These are phyloP conservation scores for Metacarcinus magister DNA, from an alignment of 2,888 invertebrate species.

Conservation along the genomic window DNA sequence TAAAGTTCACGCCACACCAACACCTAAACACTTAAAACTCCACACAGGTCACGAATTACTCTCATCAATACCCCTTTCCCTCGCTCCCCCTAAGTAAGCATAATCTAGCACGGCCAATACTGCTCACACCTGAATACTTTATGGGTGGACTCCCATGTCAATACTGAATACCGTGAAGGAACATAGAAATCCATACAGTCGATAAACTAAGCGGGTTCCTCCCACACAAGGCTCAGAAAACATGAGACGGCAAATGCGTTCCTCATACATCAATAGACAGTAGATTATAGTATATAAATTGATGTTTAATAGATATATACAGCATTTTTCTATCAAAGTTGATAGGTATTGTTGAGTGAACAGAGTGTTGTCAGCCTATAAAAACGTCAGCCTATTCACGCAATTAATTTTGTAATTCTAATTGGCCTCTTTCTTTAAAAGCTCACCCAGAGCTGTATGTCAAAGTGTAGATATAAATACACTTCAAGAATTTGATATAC, in stretches of 20 bases:
- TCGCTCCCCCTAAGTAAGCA: not conserved
- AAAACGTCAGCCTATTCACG: not conserved
- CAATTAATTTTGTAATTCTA: not conserved
- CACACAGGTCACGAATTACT: not conserved
- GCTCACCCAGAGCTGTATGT: not conserved
- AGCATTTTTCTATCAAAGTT: not conserved
- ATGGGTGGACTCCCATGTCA: not conserved
- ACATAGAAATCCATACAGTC: constrained; percentile 4
- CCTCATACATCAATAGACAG: not conserved
- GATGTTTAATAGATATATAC: not conserved
- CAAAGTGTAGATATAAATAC: not conserved
- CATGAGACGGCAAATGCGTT: not conserved
- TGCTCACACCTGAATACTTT: not conserved
- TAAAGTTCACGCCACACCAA: not conserved
- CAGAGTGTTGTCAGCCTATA: not conserved
- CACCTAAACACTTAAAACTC: not conserved
- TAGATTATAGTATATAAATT: not conserved
- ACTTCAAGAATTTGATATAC: not conserved
- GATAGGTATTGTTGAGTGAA: not conserved
- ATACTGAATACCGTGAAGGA: constrained; percentile 4
- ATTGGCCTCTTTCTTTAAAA: not conserved
- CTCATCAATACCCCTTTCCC: not conserved
- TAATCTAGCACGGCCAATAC: not conserved
- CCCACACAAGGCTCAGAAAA: not conserved
- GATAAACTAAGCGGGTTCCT: not conserved